phyloP scores from a whole-genome alignment of 2,888 invertebrate species.

The Drosophila antonietae region DNA sequence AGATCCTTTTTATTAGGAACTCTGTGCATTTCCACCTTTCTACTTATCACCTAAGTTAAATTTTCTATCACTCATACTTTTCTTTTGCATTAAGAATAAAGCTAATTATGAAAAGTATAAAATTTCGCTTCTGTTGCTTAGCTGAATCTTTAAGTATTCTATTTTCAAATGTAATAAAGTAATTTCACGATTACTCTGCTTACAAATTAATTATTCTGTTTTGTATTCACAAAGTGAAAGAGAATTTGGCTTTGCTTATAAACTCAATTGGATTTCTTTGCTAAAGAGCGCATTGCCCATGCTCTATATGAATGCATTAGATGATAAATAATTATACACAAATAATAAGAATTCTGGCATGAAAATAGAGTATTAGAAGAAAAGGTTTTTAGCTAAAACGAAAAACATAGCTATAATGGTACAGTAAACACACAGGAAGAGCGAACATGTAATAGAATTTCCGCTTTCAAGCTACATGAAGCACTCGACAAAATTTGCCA shows the following conservation, averaged over 20 bases:
- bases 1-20: neutral
- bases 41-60: too few relatives aligned
- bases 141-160: neutral
- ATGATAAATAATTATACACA: neutral
- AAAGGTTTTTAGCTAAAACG: neutral
- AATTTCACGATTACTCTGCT: neutral
- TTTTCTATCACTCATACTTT: too few relatives aligned
- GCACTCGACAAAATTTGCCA: neutral
- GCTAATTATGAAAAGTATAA: neutral
- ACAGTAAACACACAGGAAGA: neutral
- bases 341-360: too few relatives aligned
- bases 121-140: neutral
- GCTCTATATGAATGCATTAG: neutral
- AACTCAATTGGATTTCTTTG: neutral
- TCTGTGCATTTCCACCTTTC: too few relatives aligned
- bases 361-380: neutral
- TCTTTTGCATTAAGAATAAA: too few relatives aligned
- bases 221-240: neutral
- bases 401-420: neutral
- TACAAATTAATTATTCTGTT: slow-evolving; percentile 5
- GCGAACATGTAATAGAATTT: neutral
- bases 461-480: neutral
- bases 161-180: neutral
- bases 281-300: neutral
- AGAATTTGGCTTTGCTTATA: neutral